These are phyloP conservation scores for Drosophila dunni DNA, from an alignment of 1,140 invertebrate genomes.

Conservation along the genomic window DNA sequence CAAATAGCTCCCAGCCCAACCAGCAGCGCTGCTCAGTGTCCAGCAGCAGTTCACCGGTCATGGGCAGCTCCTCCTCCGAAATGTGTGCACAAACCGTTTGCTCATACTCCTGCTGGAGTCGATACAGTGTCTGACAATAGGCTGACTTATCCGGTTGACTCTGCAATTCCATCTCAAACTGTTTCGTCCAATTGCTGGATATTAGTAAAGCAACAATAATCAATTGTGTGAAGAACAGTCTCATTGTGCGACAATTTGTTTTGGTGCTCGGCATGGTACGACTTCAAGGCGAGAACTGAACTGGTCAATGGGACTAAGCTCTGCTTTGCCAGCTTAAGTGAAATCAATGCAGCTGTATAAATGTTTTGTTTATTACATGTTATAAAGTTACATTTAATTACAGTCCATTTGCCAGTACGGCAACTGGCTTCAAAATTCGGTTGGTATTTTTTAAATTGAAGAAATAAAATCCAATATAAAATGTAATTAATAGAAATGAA, in stretches of 20 bases:
- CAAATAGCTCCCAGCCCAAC: constrained; percentile 46
- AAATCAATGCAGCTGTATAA: constrained; percentile 17
- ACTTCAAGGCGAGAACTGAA: constrained; percentile 18
- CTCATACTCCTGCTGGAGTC: constrained; percentile 14
- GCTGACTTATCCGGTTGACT: constrained; percentile 44
- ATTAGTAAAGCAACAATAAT: constrained; percentile 11
- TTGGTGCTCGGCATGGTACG: constrained; percentile 16
- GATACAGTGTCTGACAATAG: constrained; percentile 55
- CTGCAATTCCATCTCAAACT: constrained; percentile 39
- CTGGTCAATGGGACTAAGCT: not conserved
- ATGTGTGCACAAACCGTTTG: constrained; percentile 32
- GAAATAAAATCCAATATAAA: too few relatives aligned
- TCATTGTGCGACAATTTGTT: constrained; percentile 16
- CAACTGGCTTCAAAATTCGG: not conserved
- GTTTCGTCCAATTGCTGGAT: constrained; percentile 14
- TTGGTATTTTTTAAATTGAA: too few relatives aligned
- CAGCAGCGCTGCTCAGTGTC: constrained; percentile 41
- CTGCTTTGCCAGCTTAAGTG: not conserved
- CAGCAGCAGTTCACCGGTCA: constrained; percentile 55
- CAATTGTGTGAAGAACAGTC: constrained; percentile 13
- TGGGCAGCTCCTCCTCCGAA: constrained; percentile 34
- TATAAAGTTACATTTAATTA: constrained; percentile 20
- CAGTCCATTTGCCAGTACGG: not conserved
- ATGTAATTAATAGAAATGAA: too few relatives aligned
- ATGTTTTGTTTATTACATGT: not conserved